Conservation (phyloP, 2,113 vertebrate species). For the Lophura nycthemera region DNA sequence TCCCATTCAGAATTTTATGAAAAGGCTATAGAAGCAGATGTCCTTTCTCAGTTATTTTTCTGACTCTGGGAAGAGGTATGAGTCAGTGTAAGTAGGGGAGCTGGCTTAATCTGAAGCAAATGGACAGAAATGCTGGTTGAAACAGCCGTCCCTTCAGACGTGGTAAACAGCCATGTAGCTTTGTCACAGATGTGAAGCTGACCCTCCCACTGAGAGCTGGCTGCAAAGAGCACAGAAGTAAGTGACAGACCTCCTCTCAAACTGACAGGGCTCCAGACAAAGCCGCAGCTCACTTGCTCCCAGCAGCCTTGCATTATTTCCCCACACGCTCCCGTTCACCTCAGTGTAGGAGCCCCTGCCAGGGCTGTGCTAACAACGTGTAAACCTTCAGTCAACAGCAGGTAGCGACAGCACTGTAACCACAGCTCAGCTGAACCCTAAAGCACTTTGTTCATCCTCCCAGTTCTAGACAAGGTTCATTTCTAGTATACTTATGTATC, state of each 20-base stretch:
- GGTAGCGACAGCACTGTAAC: neutral
- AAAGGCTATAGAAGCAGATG: neutral
- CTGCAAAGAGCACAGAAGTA: neutral
- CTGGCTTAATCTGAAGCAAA: neutral
- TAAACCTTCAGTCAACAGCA: neutral
- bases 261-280: neutral
- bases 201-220: neutral
- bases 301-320: neutral
- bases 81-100: neutral
- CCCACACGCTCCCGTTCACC: neutral
- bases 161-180: neutral
- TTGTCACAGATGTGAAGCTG: neutral
- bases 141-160: neutral
- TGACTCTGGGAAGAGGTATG: neutral
- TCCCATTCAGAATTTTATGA: neutral
- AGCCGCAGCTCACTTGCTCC: neutral
- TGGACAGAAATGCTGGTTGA: neutral
- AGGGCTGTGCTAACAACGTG: rapidly evolving
- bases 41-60: neutral
- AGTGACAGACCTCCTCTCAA: neutral
- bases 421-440: neutral
- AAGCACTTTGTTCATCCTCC: neutral
- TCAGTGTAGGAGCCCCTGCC: neutral
- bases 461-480: neutral
- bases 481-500: neutral